Percentiles rank a stretch among this genome's conserved stretches.
These are phyloP conservation scores for Lepus townsendii DNA, from an alignment of 2,797 vertebrate genomes.

Conservation along the genomic window DNA sequence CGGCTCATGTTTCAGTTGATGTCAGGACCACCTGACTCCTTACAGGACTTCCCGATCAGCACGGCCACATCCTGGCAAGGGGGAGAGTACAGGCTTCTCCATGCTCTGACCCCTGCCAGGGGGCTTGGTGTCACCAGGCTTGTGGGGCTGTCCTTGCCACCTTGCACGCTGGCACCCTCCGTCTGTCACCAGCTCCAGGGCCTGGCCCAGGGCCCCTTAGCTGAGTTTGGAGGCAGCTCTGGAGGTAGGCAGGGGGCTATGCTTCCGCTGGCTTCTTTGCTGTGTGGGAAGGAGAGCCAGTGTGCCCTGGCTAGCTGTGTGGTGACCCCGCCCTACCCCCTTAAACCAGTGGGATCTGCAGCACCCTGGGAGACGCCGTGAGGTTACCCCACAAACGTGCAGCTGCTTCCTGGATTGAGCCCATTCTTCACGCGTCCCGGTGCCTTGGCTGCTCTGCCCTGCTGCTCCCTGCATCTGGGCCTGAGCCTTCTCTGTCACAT, in stretches of 20 bases:
- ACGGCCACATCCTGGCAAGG: neutral
- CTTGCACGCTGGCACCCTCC: neutral
- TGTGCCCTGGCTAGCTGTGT: too few species aligned
- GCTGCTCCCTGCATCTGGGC: rapidly evolving
- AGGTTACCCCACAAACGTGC: rapidly evolving
- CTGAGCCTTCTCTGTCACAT: rapidly evolving
- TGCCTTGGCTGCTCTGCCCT: rapidly evolving
- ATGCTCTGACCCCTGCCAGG: neutral
- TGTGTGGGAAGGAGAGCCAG: too few species aligned
- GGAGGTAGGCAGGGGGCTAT: neutral
- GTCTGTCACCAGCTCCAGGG: neutral
- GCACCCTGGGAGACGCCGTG: neutral
- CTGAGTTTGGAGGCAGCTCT: neutral
- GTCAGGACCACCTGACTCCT: neutral
- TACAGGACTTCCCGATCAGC: neutral
- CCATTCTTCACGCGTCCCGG: rapidly evolving
- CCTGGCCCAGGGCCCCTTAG: neutral
- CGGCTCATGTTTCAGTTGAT: neutral
- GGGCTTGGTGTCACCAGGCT: neutral
- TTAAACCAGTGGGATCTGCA: neutral
- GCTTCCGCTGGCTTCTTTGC: neutral
- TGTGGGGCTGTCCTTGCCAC: neutral
- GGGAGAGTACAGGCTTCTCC: neutral
- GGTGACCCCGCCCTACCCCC: too few species aligned
- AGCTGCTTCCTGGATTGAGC: rapidly evolving